Percentiles rank a stretch among this genome's conserved stretches.
phyloP scores from a whole-genome alignment of 2,888 invertebrate genomes.

The Hecatera dysodea region DNA sequence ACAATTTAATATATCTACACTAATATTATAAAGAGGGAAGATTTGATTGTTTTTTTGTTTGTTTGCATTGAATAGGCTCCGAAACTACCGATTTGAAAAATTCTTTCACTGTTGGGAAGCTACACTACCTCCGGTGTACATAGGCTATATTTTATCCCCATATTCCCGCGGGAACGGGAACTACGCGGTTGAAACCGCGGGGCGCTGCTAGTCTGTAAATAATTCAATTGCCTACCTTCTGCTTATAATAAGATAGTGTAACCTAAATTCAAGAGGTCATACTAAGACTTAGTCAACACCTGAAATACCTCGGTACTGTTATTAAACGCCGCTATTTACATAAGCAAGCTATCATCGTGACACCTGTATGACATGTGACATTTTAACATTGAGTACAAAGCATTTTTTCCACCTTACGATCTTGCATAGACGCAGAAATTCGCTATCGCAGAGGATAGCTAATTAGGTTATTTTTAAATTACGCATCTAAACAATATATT shows the following conservation, averaged over 20 bases:
- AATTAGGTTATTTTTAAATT: constrained; percentile 9
- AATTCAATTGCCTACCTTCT: background rate
- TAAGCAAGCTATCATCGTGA: constrained; percentile 9
- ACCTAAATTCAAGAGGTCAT: background rate
- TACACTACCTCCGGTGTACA: no score
- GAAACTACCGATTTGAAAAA: no score
- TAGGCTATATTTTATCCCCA: no score
- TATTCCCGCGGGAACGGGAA: no score
- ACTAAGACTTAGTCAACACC: background rate
- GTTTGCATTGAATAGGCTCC: no score
- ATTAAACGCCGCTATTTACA: constrained; percentile 19
- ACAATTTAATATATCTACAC: background rate
- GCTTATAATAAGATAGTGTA: background rate
- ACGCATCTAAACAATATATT: background rate
- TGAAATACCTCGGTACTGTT: constrained; percentile 6
- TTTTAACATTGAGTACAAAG: constrained; percentile 13
- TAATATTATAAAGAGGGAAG: no score
- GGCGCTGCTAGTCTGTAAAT: no score
- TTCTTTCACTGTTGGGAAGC: no score
- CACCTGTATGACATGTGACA: constrained; percentile 7
- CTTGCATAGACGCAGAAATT: constrained; percentile 7
- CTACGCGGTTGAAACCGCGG: no score
- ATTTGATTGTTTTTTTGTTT: no score
- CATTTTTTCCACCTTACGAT: constrained; percentile 19
- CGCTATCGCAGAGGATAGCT: background rate